Conservation (phyloP, 2,797 vertebrate genomes). For the Orientallactaga sibirica region DNA sequence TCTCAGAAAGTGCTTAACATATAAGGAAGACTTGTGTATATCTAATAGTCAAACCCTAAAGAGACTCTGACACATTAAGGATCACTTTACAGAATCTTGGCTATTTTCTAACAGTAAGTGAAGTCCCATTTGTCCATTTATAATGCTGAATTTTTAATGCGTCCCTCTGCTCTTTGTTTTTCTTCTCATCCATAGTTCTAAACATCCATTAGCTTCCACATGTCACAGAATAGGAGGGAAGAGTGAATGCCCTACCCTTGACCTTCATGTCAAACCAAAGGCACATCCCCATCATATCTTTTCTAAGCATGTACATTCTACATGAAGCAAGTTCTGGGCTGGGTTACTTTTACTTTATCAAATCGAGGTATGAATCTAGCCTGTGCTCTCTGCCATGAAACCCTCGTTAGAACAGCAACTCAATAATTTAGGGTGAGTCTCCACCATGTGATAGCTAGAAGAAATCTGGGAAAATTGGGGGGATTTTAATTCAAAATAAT, state of each 20-base stretch:
- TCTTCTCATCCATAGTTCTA: slow-evolving; percentile 35
- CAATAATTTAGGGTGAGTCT: not conserved
- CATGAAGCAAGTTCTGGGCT: not conserved
- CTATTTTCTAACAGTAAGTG: slow-evolving; percentile 60
- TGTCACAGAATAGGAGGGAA: not conserved
- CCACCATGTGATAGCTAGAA: not conserved
- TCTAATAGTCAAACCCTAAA: slow-evolving; percentile 23
- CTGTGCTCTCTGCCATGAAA: not conserved
- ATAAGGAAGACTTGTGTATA: not conserved
- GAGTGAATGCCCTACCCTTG: not conserved
- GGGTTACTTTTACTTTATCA: not conserved
- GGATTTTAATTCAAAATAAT: not conserved
- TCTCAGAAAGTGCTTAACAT: slow-evolving; percentile 2
- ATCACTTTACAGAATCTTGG: slow-evolving; percentile 62
- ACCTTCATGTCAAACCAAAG: not conserved
- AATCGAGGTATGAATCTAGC: slow-evolving; percentile 34
- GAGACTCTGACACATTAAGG: slow-evolving; percentile 14
- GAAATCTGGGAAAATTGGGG: not conserved
- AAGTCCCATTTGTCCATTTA: slow-evolving; percentile 68
- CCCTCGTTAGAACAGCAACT: slow-evolving; percentile 22
- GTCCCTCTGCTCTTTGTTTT: slow-evolving; percentile 38
- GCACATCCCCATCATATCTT: not conserved
- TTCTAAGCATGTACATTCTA: not conserved
- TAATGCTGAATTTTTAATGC: slow-evolving; percentile 79
- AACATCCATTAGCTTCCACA: slow-evolving; percentile 57